Evolutionary conservation across 2,888 invertebrate species (phyloP), one percentile per base, ranked within the genome.

Genomic region (Ceratothoa steindachneri): DNA sequence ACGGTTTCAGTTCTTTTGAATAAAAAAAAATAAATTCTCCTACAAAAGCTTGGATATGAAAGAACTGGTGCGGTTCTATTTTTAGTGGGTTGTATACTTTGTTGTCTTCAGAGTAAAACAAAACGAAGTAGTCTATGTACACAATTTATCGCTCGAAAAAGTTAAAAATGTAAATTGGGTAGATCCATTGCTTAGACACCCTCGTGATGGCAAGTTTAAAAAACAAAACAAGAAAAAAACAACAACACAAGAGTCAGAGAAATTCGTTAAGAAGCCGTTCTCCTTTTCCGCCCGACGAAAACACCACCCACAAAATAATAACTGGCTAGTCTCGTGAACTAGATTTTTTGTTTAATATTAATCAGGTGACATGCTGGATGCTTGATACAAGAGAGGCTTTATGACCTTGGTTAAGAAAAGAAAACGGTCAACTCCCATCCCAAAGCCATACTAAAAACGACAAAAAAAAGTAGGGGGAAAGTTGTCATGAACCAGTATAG

Each of bases 71-170:
- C 22, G 22, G 27, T 24, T 24, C n/a, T 24, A 24, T 60, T n/a
- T 60, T 60, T 60, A 60, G 60, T 60, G 60, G 60, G 60, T 60
- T 60, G 60, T 24, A 60, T n/a, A n/a, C n/a, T 73, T 76, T 76
- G 76, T 73, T 76, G 76, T 76, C 76, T 76, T 76, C 64, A 72
- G 67, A 73, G 71, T 64, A 76, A 24, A 60, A n/a, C n/a, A n/a
- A n/a, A n/a, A n/a, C n/a, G n/a, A n/a, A n/a, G n/a, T n/a, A n/a
- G n/a, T n/a, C n/a, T n/a, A n/a, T n/a, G n/a, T n/a, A n/a, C n/a
- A n/a, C n/a, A n/a, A n/a, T n/a, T n/a, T n/a, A n/a, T n/a, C n/a
- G n/a, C n/a, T n/a, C n/a, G n/a, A n/a, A n/a, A n/a, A n/a, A n/a
- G n/a, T n/a, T n/a, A n/a, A n/a, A n/a, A n/a, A n/a, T n/a, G n/a